Conservation (phyloP, 2,888 invertebrate genomes). For the Cerceris ruficornis region DNA sequence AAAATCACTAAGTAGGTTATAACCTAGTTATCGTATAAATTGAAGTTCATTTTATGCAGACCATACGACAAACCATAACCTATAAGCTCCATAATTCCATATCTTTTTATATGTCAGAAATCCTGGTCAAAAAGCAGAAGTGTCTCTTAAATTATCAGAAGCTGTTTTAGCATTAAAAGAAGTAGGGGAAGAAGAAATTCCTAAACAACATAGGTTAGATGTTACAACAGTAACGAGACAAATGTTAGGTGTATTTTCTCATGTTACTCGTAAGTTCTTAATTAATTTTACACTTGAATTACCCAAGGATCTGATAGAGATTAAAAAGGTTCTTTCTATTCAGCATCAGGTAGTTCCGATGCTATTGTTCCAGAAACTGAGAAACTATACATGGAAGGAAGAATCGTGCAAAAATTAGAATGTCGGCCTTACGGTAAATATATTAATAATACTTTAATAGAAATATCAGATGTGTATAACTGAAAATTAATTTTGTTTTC, state of each 20-base stretch:
- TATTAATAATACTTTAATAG: constrained; percentile 6
- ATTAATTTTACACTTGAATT: not conserved
- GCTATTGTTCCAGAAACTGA: constrained; percentile 90
- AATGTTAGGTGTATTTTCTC: constrained; percentile 96
- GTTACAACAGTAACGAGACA: constrained; percentile 95
- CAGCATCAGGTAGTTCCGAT: constrained; percentile 85
- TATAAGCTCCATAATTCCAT: constrained; percentile 42
- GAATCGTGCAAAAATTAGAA: constrained; percentile 97
- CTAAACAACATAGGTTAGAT: constrained; percentile 95
- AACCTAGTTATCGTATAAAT: not conserved
- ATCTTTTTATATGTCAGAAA: constrained; percentile 71
- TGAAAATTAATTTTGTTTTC: constrained; percentile 49
- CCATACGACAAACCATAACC: not conserved
- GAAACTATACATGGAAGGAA: constrained; percentile 94
- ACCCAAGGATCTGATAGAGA: constrained; percentile 2
- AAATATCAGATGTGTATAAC: not conserved
- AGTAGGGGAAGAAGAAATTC: constrained; percentile 90
- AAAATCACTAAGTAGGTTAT: constrained; percentile 88
- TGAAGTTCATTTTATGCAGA: not conserved
- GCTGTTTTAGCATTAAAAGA: constrained; percentile 91
- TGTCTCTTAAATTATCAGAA: constrained; percentile 92
- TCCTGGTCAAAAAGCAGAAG: constrained; percentile 92
- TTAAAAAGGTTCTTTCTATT: constrained; percentile 39
- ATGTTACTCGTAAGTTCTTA: constrained; percentile 86
- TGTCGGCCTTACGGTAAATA: constrained; percentile 90